These are phyloP conservation scores for Bothrops jararaca DNA, from an alignment of 2,113 vertebrate species.

Conservation along the genomic window DNA sequence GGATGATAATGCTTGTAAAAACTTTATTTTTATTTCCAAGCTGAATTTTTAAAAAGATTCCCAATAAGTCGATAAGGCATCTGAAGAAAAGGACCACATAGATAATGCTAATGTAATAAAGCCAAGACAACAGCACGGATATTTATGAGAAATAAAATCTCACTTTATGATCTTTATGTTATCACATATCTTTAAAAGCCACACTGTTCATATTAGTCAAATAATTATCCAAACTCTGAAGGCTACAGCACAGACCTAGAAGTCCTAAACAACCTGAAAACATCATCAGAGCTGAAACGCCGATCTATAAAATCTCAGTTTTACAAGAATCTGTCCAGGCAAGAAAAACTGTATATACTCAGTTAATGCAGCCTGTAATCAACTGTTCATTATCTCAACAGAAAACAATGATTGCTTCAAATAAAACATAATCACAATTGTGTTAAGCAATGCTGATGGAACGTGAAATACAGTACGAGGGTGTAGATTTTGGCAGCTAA, in stretches of 20 bases:
- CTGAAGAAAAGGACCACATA: not conserved
- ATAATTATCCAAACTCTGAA: not conserved
- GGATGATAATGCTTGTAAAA: not conserved
- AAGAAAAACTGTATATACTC: conserved; percentile 4
- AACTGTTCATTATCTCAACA: conserved; percentile 36
- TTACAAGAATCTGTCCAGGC: conserved; percentile 24
- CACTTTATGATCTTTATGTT: not conserved
- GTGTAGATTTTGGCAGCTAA: not conserved
- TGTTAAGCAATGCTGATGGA: not conserved
- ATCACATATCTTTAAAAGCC: not conserved
- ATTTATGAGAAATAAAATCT: not conserved
- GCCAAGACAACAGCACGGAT: not conserved
- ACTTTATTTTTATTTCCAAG: conserved; percentile 6
- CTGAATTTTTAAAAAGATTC: not conserved
- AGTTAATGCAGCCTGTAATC: conserved; percentile 26
- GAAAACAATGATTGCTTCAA: conserved; percentile 2
- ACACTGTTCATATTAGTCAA: not conserved
- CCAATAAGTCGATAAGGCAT: accelerated
- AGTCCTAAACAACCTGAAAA: not conserved
- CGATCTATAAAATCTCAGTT: conserved; percentile 26
- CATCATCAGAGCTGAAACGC: no score
- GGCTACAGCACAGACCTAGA: not conserved
- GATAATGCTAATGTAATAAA: not conserved
- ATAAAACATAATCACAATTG: conserved; percentile 27
- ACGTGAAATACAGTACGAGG: not conserved